Conservation (phyloP, 64 coral and sea anemone genomes). For the Montipora foliosa region DNA sequence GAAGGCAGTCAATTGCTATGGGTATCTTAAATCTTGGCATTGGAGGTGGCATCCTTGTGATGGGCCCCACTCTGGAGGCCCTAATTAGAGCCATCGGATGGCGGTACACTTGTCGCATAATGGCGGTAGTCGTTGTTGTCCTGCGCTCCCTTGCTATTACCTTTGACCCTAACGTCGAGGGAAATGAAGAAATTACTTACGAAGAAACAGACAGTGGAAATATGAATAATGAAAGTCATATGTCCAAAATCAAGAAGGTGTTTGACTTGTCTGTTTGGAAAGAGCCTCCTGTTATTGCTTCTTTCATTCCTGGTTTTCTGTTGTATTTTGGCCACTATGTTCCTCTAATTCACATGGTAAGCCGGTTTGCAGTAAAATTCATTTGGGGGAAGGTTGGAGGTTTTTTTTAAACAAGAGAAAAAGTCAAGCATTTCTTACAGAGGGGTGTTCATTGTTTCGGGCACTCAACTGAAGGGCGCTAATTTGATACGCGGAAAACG, state of each 20-base stretch:
- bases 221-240: no score
- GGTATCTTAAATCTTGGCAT: constrained; percentile 30
- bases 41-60: constrained; percentile 15
- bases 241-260: constrained; percentile 27
- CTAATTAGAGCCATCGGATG: not conserved
- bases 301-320: not conserved
- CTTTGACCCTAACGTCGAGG: constrained; percentile 21
- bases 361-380: not conserved
- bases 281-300: constrained; percentile 15
- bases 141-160: not conserved
- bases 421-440: no score
- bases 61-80: constrained; percentile 20
- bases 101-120: constrained; percentile 1
- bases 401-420: no score
- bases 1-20: constrained; percentile 19
- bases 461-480: no score
- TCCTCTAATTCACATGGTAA: constrained; percentile 79
- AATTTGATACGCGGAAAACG: no score
- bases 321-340: constrained; percentile 68
- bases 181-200: not conserved
- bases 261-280: constrained; percentile 59
- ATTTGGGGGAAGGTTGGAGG: no score
- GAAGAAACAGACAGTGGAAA: not conserved
- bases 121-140: not conserved
- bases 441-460: no score